A percentile compares a stretch with the other conserved stretches of the same genome.
Evolutionary conservation across 2,888 invertebrate genomes (phyloP).

Genomic region (Pterobdella sp.): DNA sequence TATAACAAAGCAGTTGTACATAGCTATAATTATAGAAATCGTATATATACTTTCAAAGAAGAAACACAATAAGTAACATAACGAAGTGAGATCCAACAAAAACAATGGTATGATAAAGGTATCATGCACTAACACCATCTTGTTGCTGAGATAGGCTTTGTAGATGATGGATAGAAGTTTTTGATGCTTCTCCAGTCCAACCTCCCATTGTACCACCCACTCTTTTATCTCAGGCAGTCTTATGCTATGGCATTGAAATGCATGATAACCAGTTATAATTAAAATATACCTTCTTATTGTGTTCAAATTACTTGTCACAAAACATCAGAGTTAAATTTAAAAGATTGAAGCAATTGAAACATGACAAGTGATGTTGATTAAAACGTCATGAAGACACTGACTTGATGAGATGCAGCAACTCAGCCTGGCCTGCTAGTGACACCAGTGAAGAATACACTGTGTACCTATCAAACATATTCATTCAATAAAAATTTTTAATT

Average conservation of each 20-base stretch:
- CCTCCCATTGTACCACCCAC: slow-evolving; percentile 49
- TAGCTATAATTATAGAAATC: no score
- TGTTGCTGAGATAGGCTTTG: slow-evolving; percentile 75
- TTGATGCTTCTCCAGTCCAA: slow-evolving; percentile 59
- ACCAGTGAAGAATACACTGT: slow-evolving; percentile 86
- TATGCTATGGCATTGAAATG: not conserved
- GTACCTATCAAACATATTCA: no score
- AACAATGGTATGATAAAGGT: not conserved
- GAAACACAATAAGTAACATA: not conserved
- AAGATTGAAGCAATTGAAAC: not conserved
- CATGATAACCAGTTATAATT: not conserved
- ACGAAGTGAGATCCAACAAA: not conserved
- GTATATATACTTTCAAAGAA: no score
- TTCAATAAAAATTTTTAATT: no score
- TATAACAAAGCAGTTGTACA: no score
- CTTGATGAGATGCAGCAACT: slow-evolving; percentile 59
- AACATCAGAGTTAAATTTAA: no score
- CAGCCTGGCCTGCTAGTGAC: slow-evolving; percentile 77
- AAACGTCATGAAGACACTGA: not conserved
- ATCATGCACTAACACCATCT: slow-evolving; percentile 58
- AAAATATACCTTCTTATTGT: no score
- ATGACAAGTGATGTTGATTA: not conserved
- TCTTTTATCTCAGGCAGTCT: slow-evolving; percentile 45
- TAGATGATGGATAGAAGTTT: slow-evolving; percentile 79
- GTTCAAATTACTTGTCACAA: no score